phyloP scores from a whole-genome alignment of 2,888 invertebrate genomes.

The Leptinotarsa haldemani region DNA sequence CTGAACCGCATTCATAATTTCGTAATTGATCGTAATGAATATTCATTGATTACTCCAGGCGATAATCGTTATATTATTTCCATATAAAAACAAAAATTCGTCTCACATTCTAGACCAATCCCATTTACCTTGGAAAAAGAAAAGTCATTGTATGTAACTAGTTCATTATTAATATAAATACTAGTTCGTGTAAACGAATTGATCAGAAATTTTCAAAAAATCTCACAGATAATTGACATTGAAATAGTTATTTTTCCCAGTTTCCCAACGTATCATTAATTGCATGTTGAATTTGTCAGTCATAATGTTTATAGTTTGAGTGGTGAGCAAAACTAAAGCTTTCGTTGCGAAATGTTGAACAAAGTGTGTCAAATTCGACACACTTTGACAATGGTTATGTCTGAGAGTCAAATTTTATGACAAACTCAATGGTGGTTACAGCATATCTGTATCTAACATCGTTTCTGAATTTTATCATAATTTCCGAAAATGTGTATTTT shows the following conservation, averaged over 20 bases:
- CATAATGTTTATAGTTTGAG: no score
- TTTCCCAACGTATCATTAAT: no score
- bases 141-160: slow-evolving; percentile 13
- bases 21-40: neutral
- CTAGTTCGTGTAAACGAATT: neutral
- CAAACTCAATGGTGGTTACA: no score
- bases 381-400: no score
- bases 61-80: neutral
- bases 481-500: no score
- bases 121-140: slow-evolving; percentile 15
- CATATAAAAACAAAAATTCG: neutral
- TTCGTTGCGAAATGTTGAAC: no score
- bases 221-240: neutral
- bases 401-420: no score
- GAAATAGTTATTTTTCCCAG: neutral
- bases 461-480: no score
- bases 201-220: neutral
- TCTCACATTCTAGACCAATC: slow-evolving; percentile 18
- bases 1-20: neutral
- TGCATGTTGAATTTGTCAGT: no score
- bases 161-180: slow-evolving; percentile 10
- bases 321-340: no score
- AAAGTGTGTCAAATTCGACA: no score
- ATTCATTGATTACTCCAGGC: slow-evolving; percentile 15
- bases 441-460: no score